A percentile compares a stretch with the other conserved stretches of the same genome.
Evolutionary conservation across 2,113 vertebrate genomes (phyloP).

Genomic region (Oreochromis tanganicae): DNA sequence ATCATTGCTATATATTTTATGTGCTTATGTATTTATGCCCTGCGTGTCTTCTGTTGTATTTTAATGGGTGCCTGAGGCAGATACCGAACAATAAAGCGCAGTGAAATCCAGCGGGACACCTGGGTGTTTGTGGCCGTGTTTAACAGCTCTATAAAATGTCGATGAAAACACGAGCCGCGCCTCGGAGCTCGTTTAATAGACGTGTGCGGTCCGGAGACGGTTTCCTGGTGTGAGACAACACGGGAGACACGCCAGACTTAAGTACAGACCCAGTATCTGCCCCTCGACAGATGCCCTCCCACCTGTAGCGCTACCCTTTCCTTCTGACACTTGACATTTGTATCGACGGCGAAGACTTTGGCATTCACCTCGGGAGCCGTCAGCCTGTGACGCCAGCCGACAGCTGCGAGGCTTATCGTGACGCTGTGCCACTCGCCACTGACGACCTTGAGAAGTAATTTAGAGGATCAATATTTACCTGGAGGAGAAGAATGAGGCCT

Average conservation of each 20-base stretch:
- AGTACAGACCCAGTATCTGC: neutral
- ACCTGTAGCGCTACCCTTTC: neutral
- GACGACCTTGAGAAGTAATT: slow-evolving; percentile 65
- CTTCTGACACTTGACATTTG: neutral
- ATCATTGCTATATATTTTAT: neutral
- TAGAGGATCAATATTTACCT: slow-evolving; percentile 56
- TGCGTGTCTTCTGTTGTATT: neutral
- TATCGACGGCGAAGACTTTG: neutral
- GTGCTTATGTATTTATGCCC: neutral
- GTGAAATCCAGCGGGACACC: neutral
- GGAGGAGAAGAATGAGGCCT: slow-evolving; percentile 15
- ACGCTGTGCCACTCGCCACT: neutral
- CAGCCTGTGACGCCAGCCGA: neutral
- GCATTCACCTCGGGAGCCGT: neutral
- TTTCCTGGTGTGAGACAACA: neutral
- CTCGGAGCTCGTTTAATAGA: neutral
- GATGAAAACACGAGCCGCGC: neutral
- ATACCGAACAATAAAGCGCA: neutral
- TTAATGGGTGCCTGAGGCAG: neutral
- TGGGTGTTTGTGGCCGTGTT: neutral
- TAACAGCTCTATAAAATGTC: neutral
- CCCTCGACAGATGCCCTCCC: neutral
- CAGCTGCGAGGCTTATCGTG: neutral
- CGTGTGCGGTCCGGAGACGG: neutral
- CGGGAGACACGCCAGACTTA: accelerated